Evolutionary conservation across 2,797 vertebrate species (phyloP), one percentile per base, ranked within the genome.

Genomic region (Sebastes hubbsi): DNA sequence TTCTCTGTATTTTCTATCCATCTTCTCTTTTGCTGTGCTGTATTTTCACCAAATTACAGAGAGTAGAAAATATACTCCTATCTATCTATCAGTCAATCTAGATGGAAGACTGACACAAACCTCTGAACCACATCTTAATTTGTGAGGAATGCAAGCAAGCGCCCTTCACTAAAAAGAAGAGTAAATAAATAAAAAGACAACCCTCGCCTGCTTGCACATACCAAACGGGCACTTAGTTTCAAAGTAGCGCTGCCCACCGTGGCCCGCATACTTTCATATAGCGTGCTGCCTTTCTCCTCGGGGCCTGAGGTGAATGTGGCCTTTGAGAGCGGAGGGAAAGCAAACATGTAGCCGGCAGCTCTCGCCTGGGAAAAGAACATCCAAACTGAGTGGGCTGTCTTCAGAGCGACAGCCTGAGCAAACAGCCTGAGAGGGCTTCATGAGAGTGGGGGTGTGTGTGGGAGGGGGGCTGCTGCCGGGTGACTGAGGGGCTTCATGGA

Each of bases 311-410:
- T 94, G 87, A 94, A 94, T 93, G 92, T 87, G 92, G 85, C 92
- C 92, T 93, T 94, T 94, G 90, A 94, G 86, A 89, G 80, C 2
- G 72, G 70, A 85, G 91, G 90, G 85, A 92, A 89, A 92, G 94
- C 91, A 94, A 95, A 94, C 93, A 95, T 65, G 90, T 85, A 88
- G 77, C 88, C 88, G 71, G 80, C 89, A 81, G 88, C 90, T 87
- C 88, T 69, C 72, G 92, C 91, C 94, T 95, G 94, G 94, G 92
- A 93, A 94, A 94, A 94, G 91, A 93, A 92, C 94, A 94, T 94
- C 89, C 91, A 86, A 36, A 87, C 70, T 86, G 91, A 94, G 91
- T 74, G 92, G 88, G 84, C 83, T 67, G 90, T 93, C 93, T 89
- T 88, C 90, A 89, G 88, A 90, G 89, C 81, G 49, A 83, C 91